Evolutionary conservation across 2,888 invertebrate species (phyloP), one percentile per base, ranked within the genome.

Genomic region (Lypha dubia): DNA sequence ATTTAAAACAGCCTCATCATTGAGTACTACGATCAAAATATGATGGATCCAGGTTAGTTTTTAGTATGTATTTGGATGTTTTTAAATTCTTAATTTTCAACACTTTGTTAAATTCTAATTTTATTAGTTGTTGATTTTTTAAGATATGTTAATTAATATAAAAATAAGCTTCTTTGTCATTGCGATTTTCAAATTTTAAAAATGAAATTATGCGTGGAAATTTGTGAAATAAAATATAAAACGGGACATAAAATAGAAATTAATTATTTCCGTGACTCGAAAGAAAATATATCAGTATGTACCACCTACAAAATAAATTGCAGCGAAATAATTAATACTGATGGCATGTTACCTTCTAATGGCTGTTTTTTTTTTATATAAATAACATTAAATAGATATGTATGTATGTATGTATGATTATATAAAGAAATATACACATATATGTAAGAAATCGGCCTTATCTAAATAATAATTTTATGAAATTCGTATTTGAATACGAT

Each of bases 21-120:
- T 86, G 86, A 82, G 86, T 79, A 77, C 65, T 86, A 84, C 75
- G 84, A 84, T 68, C 86, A 85, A 73, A 79, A 84, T 51, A 84
- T 85, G 82, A 87, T 87, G 86, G 87, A 87, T 67, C 87, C 87
- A 87, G 87, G 87, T 87, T 84, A 68, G 86, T 87, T 70, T 17
- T 28, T 60, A 35, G 22, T 15, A n/a, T n/a, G n/a, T n/a, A 32
- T 20, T 11, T 60, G 11, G 7, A 28, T 3, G 8, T 56, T n/a
- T 24, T 13, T 2, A 17, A 9, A 11, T 24, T 58, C 22, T 38
- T 0, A 68, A 49, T 38, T 38, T 24, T 1, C 38, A 28, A 46
- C n/a, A n/a, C 17, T 22, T 44, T 44, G 65, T 58, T 35, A 13
- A 44, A 44, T 62, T 22, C 41, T 67, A 15, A 56, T 70, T 13